Evolutionary conservation across 2,888 invertebrate species (phyloP), one percentile per base, ranked within the genome.

Genomic region (Sarcophaga caerulescens): DNA sequence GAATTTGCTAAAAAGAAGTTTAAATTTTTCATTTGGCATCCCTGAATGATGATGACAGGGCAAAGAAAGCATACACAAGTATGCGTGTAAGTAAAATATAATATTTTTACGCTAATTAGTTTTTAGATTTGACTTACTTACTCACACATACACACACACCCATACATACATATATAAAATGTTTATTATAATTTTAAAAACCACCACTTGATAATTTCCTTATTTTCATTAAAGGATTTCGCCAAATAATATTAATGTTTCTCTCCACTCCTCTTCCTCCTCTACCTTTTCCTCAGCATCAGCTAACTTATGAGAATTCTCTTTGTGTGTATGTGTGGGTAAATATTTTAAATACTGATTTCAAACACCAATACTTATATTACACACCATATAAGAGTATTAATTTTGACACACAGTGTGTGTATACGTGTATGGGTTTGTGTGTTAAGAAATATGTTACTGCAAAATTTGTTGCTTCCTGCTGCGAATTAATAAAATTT

Each of bases 81-180:
- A 76, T 69, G 35, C 63, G 76, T 82, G 70, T 71, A 62, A 57
- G 59, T 71, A 69, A 57, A 76, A 70, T 84, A 84, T 88, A 89
- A 90, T 90, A 91, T 91, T 92, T 91, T 92, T 89, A 91, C 91
- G 91, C 91, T 92, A 92, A 91, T 91, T 92, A 92, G 91, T 92
- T 92, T 89, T 88, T 83, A 88, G 90, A 87, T 87, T 79, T 79
- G 59, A 78, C 80, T 82, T 60, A 52, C 14, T 52, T 52, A 14
- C 17, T 17, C 0, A 52, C 68, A 6, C 52, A 69, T 47, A 12
- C 14, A 52, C 17, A 14, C 2, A 52, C 52, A 52, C 17, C 14
- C 52, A 52, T 1, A 0, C 47, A 47, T 4, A 52, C 52, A 60
- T 60, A 19, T n/a, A n/a, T 47, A 68, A 71, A 84, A 70, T 84